phyloP scores from a whole-genome alignment of 2,888 invertebrate species.

The Protophormia terraenovae region DNA sequence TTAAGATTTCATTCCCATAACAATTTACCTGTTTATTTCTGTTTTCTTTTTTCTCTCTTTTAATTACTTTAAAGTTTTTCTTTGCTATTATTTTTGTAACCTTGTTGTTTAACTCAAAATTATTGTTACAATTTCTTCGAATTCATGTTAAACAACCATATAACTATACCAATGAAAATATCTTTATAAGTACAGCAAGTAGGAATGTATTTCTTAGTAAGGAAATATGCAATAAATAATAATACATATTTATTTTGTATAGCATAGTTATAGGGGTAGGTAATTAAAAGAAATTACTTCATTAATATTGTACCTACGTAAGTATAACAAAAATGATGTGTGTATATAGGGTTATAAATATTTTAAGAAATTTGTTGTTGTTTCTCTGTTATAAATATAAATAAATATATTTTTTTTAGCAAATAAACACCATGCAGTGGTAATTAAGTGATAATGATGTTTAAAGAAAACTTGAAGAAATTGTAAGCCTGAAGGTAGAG shows the following conservation, averaged over 20 bases:
- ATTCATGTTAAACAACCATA: conserved; percentile 62
- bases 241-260: conserved; percentile 22
- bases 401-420: background rate
- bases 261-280: conserved; percentile 61
- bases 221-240: conserved; percentile 58
- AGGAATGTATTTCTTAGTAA: background rate
- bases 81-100: background rate
- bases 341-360: conserved; percentile 40
- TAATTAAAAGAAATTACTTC: conserved; percentile 67
- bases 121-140: conserved; percentile 39
- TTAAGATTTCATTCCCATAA: conserved; percentile 44
- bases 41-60: conserved; percentile 3
- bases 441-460: conserved; percentile 60
- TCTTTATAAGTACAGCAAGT: background rate
- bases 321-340: conserved; percentile 22
- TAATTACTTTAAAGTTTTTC: conserved; percentile 58
- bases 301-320: conserved; percentile 49
- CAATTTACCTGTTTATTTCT: conserved; percentile 45
- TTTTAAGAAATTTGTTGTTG: conserved; percentile 6
- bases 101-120: background rate
- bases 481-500: background rate
- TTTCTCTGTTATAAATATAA: background rate
- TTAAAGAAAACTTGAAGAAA: background rate
- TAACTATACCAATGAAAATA: conserved; percentile 33
- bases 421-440: conserved; percentile 42